Conservation (phyloP, 1,140 invertebrate species). For the Psix sp. region DNA sequence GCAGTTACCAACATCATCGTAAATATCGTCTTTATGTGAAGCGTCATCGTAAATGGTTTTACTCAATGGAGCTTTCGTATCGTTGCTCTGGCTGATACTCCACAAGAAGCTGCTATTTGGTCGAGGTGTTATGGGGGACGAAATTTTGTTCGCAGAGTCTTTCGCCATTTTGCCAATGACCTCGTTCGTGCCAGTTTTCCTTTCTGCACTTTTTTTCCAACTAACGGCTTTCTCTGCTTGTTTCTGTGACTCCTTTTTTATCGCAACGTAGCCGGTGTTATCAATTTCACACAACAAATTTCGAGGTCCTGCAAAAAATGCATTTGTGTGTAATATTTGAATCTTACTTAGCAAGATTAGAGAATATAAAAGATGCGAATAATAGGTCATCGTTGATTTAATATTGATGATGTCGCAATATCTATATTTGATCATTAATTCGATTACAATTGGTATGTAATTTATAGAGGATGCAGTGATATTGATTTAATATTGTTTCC, state of each 20-base stretch:
- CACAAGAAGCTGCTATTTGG: constrained; percentile 70
- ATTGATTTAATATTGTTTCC: too few species aligned
- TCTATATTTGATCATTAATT: too few species aligned
- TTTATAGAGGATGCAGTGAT: too few species aligned
- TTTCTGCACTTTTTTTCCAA: constrained; percentile 43
- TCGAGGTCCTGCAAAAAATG: constrained; percentile 10
- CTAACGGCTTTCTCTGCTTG: constrained; percentile 41
- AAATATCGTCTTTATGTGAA: constrained; percentile 5
- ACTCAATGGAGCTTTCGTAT: too few species aligned
- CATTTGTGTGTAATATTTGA: too few species aligned
- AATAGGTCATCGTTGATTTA: too few species aligned
- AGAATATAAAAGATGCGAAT: too few species aligned
- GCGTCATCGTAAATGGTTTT: constrained; percentile 1
- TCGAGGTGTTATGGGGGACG: constrained; percentile 20
- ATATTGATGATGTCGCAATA: too few species aligned
- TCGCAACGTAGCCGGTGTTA: constrained; percentile 20
- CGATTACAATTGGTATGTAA: too few species aligned
- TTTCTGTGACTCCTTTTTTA: constrained; percentile 25
- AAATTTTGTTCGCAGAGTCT: constrained; percentile 36
- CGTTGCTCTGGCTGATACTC: constrained; percentile 48
- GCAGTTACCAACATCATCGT: constrained; percentile 24
- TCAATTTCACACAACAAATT: constrained; percentile 32
- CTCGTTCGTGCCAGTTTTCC: constrained; percentile 52
- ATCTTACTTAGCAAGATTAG: too few species aligned
- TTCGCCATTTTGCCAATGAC: constrained; percentile 48